Conservation (phyloP, 2,113 vertebrate species). For the Hippoglossus stenolepis region DNA sequence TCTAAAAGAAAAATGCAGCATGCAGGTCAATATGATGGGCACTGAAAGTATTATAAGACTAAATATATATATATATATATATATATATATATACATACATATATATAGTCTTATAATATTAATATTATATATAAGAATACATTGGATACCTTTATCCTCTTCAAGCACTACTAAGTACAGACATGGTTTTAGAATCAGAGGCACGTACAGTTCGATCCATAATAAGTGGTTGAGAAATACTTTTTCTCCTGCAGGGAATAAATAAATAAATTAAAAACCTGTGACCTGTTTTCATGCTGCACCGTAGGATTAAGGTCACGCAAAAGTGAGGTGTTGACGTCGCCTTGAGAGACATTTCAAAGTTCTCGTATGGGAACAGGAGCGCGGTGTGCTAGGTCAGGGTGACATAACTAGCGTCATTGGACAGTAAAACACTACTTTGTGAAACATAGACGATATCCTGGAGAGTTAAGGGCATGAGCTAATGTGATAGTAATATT, state of each 20-base stretch:
- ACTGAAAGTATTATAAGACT: slow-evolving; percentile 50
- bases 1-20: slow-evolving; percentile 69
- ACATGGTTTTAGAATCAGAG: slow-evolving; percentile 75
- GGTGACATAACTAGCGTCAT: slow-evolving; percentile 31
- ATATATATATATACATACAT: background rate
- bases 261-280: slow-evolving; percentile 76
- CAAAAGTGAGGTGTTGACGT: slow-evolving; percentile 33
- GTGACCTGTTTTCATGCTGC: slow-evolving; percentile 65
- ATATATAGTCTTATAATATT: slow-evolving; percentile 6
- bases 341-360: slow-evolving; percentile 29
- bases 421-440: slow-evolving; percentile 35
- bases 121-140: slow-evolving; percentile 47
- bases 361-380: slow-evolving; percentile 24
- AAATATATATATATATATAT: slow-evolving; percentile 25
- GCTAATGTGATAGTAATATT: slow-evolving; percentile 46
- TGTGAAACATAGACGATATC: slow-evolving; percentile 27
- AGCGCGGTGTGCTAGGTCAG: background rate
- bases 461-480: slow-evolving; percentile 33
- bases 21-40: slow-evolving; percentile 63
- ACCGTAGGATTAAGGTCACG: slow-evolving; percentile 39
- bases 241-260: slow-evolving; percentile 68
- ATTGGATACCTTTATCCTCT: slow-evolving; percentile 51
- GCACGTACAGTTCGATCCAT: slow-evolving; percentile 73
- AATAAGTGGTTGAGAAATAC: slow-evolving; percentile 50
- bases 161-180: slow-evolving; percentile 71